These are phyloP conservation scores for Chiridota heheva DNA, from an alignment of 35 echinoderm and acorn worm species.

Conservation along the genomic window DNA sequence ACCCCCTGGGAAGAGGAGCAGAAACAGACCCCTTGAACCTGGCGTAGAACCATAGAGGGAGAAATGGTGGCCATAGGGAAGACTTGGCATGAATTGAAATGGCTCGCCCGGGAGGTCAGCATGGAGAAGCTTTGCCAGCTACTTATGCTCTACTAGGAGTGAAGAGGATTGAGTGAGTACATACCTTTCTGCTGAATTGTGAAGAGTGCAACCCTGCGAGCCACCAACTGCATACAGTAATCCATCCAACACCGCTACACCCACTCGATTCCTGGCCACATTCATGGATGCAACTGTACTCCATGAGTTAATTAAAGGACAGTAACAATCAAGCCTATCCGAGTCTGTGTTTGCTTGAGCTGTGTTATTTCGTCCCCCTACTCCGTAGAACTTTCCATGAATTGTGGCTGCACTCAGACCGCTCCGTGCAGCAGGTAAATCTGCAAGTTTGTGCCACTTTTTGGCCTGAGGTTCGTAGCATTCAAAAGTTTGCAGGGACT, in stretches of 20 bases:
- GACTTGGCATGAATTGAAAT: no score
- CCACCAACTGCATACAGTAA: constrained; percentile 88
- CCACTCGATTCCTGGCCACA: constrained; percentile 80
- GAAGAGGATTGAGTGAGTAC: no score
- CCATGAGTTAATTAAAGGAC: constrained; percentile 89
- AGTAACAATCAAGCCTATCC: constrained; percentile 83
- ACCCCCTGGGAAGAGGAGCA: no score
- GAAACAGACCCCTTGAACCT: no score
- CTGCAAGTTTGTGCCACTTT: constrained; percentile 61
- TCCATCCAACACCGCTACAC: constrained; percentile 85
- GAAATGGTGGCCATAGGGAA: no score
- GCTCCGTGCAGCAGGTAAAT: constrained; percentile 84
- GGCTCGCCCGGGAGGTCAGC: no score
- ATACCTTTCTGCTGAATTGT: constrained; percentile 93
- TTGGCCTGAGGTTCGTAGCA: constrained; percentile 87
- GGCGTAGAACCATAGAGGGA: no score
- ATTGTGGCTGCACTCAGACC: constrained; percentile 92
- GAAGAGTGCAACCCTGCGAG: constrained; percentile 84
- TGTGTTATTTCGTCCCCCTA: constrained; percentile 92
- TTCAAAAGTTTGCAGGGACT: constrained; percentile 81
- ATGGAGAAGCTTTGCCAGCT: no score
- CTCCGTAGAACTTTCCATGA: constrained; percentile 86
- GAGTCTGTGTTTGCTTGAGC: constrained; percentile 95
- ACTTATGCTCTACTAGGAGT: no score
- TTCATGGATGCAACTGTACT: constrained; percentile 74